These are phyloP conservation scores for Paraescarpia echinospica DNA, from an alignment of 1,140 invertebrate species.

Conservation along the genomic window DNA sequence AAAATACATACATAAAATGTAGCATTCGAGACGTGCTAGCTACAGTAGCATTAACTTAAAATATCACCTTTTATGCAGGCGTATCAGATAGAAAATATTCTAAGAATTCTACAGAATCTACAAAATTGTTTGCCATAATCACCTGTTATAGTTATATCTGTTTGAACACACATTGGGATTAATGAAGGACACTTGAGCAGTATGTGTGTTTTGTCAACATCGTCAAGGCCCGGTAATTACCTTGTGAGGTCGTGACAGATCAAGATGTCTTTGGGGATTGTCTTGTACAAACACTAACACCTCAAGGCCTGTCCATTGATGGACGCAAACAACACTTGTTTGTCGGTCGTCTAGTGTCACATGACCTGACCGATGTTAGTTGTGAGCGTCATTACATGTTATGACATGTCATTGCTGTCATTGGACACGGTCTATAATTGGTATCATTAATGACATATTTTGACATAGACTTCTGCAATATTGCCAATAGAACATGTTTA, in stretches of 20 bases:
- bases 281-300: background rate
- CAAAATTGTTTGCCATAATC: background rate
- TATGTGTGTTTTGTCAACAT: background rate
- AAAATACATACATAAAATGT: no score
- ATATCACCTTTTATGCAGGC: no score
- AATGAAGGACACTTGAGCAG: background rate
- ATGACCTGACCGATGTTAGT: background rate
- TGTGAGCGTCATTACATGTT: background rate
- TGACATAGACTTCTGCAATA: no score
- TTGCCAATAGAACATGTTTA: no score
- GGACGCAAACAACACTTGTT: background rate
- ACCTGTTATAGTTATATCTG: background rate
- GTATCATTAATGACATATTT: no score
- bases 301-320: background rate
- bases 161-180: background rate
- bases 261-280: background rate
- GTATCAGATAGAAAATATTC: no score
- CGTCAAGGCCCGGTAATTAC: no score
- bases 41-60: no score
- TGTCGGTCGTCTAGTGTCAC: background rate
- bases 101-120: no score
- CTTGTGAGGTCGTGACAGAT: background rate
- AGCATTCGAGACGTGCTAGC: no score
- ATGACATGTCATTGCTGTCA: no score
- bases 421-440: no score